A percentile compares a stretch with the other conserved stretches of the same genome.
Conservation (phyloP, 2,797 vertebrate species). For the Thamnophis elegans region DNA sequence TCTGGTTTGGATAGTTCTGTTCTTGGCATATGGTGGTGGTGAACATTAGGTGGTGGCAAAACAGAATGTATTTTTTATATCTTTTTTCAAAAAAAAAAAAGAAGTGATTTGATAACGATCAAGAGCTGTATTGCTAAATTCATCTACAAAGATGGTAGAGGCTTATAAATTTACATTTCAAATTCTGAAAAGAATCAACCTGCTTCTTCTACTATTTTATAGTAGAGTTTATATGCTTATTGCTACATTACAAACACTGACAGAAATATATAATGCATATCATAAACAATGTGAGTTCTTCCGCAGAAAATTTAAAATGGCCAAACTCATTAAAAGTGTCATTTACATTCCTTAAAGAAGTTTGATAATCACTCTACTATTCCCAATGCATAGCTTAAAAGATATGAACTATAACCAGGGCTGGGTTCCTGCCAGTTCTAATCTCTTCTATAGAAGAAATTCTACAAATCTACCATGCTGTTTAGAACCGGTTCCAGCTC, state of each 20-base stretch:
- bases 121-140: background rate
- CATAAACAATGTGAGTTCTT: background rate
- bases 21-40: background rate
- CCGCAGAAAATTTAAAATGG: background rate
- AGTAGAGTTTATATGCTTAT: background rate
- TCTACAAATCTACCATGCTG: no score
- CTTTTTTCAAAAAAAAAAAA: background rate
- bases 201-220: conserved; percentile 2
- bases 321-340: background rate
- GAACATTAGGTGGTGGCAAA: background rate
- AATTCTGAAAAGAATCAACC: conserved; percentile 5
- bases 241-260: background rate
- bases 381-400: background rate
- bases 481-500: no score
- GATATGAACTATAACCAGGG: background rate
- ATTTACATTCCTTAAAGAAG: background rate
- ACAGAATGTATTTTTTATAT: background rate
- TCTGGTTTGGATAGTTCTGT: background rate
- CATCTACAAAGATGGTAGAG: background rate
- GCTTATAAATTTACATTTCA: background rate
- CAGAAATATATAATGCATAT: background rate
- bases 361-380: background rate
- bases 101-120: background rate
- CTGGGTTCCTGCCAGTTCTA: no score
- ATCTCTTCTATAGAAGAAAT: no score